Evolutionary conservation across 2,888 invertebrate species (phyloP).

Genomic region (Caenorhabditis macrosperma): DNA sequence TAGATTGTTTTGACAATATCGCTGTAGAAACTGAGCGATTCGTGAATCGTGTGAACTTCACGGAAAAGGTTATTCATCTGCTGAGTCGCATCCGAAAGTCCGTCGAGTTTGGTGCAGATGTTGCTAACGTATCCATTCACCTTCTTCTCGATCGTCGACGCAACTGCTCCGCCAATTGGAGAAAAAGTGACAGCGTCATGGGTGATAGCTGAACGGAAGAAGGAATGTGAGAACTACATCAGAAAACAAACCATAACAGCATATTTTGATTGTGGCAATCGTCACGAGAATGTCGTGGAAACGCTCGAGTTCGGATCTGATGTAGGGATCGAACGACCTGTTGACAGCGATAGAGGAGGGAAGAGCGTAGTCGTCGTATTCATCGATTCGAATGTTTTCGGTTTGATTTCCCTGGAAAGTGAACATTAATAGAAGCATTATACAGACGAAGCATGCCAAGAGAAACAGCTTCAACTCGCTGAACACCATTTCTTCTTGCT

Average conservation of each 20-base stretch:
- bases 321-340: constrained; percentile 56
- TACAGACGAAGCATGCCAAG: constrained; percentile 4
- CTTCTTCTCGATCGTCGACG: constrained; percentile 47
- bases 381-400: constrained; percentile 51
- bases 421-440: neutral
- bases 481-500: constrained; percentile 55
- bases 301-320: constrained; percentile 47
- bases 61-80: constrained; percentile 50
- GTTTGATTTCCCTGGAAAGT: constrained; percentile 47
- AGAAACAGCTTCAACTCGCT: constrained; percentile 51
- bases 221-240: neutral
- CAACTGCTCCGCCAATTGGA: constrained; percentile 35
- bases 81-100: constrained; percentile 34
- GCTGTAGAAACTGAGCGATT: constrained; percentile 42
- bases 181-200: constrained; percentile 48
- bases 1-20: constrained; percentile 46
- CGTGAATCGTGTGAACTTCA: constrained; percentile 53
- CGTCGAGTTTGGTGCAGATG: constrained; percentile 41
- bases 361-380: constrained; percentile 27
- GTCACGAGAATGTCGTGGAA: constrained; percentile 49
- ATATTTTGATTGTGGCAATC: constrained; percentile 48
- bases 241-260: constrained; percentile 30
- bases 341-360: constrained; percentile 39
- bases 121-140: constrained; percentile 29
- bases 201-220: constrained; percentile 35